Evolutionary conservation across 2,113 vertebrate genomes (phyloP).

Genomic region (Pygoscelis antarcticus): DNA sequence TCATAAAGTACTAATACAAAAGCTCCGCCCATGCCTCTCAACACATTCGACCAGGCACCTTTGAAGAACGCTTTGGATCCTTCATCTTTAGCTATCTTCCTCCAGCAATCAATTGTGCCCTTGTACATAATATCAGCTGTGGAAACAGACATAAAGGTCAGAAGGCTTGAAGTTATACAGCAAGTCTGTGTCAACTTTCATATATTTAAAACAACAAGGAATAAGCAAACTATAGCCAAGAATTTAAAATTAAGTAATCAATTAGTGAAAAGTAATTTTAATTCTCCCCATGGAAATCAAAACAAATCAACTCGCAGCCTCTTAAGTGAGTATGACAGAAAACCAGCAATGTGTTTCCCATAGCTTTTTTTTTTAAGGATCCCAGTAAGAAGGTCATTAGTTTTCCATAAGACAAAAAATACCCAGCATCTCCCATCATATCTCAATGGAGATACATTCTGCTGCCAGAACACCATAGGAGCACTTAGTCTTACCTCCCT

Average conservation of each 20-base stretch:
- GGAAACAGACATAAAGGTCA: conserved; percentile 60
- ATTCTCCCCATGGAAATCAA: background rate
- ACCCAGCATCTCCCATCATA: background rate
- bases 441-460: background rate
- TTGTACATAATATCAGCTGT: conserved; percentile 98
- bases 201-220: background rate
- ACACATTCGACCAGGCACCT: conserved; percentile 97
- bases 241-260: background rate
- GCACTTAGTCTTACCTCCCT: conserved; percentile 85
- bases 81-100: conserved; percentile 94
- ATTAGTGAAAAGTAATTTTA: background rate
- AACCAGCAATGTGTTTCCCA: background rate
- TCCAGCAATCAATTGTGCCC: conserved; percentile 98
- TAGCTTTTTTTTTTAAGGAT: background rate
- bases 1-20: conserved; percentile 98
- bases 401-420: background rate
- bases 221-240: background rate
- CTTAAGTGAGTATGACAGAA: background rate
- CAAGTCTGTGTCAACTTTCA: background rate
- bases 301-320: background rate
- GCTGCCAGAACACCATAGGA: background rate
- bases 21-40: conserved; percentile 98
- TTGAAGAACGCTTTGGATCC: conserved; percentile 95
- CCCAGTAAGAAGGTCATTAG: background rate
- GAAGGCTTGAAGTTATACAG: background rate